These are phyloP conservation scores for Phyllotreta striolata DNA, from an alignment of 2,888 invertebrate genomes.

Conservation along the genomic window DNA sequence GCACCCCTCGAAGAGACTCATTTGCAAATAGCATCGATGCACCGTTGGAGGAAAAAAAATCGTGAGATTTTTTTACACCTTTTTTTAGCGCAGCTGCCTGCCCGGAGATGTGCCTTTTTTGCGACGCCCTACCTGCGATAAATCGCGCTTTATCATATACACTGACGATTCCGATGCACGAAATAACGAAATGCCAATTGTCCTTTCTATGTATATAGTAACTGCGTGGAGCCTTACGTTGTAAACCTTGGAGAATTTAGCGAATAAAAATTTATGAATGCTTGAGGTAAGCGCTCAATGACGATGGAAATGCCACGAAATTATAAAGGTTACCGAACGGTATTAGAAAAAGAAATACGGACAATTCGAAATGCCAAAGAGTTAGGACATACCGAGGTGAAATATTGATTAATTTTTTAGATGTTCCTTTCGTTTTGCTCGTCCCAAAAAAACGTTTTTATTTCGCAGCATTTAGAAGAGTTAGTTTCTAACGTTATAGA, in stretches of 20 bases:
- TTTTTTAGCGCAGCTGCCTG: slow-evolving; percentile 43
- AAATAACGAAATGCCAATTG: no score
- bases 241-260: slow-evolving; percentile 8
- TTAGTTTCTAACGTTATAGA: no score
- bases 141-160: slow-evolving; percentile 43
- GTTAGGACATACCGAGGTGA: slow-evolving; percentile 2
- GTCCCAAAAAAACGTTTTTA: neutral
- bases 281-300: slow-evolving; percentile 15
- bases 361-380: slow-evolving; percentile 14
- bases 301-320: slow-evolving; percentile 20
- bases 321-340: slow-evolving; percentile 11
- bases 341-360: slow-evolving; percentile 8
- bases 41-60: slow-evolving; percentile 33
- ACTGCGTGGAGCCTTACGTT: no score
- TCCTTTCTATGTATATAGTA: no score
- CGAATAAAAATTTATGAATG: slow-evolving; percentile 10
- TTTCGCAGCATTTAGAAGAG: no score
- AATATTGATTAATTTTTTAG: slow-evolving; percentile 3
- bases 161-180: neutral
- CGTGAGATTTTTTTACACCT: slow-evolving; percentile 45
- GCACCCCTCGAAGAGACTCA: slow-evolving; percentile 28
- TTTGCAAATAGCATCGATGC: slow-evolving; percentile 33
- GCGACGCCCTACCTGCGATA: slow-evolving; percentile 41
- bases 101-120: slow-evolving; percentile 40
- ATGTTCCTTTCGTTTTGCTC: neutral